Base-by-base conservation (phyloP, 2,797 vertebrate genomes). In the Rhinoraja longicauda region DNA sequence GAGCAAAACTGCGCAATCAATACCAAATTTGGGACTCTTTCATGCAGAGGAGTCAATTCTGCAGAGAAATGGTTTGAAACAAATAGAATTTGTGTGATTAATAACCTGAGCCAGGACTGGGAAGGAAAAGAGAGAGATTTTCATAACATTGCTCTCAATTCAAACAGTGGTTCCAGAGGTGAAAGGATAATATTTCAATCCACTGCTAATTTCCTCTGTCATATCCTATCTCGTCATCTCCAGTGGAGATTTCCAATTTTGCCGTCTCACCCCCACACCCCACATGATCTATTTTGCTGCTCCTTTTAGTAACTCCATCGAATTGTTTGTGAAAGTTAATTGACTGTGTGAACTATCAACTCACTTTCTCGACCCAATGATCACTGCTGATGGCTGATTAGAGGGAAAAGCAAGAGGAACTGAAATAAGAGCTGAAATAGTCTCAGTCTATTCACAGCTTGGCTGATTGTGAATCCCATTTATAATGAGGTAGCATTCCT, bases 51-150 rank as follows among this genome's bases (percentile, higher is more conserved):
- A 88, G 84, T 67, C 84, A 88, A 88, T 88, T 88, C 59, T 88
- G 67, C n/a, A 67, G 84, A 64, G 59, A 62, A 72, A 24, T 73
- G 36, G 36, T 75, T 75, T 75, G 90, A 73, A 72, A 73, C 70
- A 75, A 75, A 92, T 92, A 92, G 70, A 92, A 92, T 92, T 57
- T 70, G 75, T 29, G 70, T 32, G 29, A 13, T 92, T 92, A 73
- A 75, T 21, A 72, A 26, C 1, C 39, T 67, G 53, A 53, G 67
- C 36, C 45, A 73, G 70, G 10, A 29, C 24, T 94, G 93, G 94
- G 93, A 94, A 94, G 94, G 94, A 93, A 94, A 93, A 91, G 93
- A 93, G n/a, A 90, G 21, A 93, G 93, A 93, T 93, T 93, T 93
- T 29, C 64, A 73, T 73, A 21, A 45, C 4, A 53, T 17, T 45